phyloP scores from a whole-genome alignment of 2,113 vertebrate genomes.

The Gobiocypris rarus region DNA sequence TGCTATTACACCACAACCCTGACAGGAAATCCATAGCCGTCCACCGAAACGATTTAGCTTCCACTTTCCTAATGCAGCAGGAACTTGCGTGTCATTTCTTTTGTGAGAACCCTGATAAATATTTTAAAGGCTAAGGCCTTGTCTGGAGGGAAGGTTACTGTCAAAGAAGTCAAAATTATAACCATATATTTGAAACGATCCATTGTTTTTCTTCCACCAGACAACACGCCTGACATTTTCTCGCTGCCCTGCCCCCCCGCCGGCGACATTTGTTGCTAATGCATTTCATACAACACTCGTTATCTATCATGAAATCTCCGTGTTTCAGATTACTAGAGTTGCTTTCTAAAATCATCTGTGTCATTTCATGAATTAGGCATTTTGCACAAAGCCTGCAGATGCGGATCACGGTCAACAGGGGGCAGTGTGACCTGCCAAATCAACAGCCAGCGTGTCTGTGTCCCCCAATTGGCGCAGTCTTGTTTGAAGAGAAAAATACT shows the following conservation, averaged over 20 bases:
- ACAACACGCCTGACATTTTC: slow-evolving; percentile 55
- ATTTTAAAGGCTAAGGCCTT: slow-evolving; percentile 53
- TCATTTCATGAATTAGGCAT: slow-evolving; percentile 62
- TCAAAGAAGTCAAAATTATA: slow-evolving; percentile 44
- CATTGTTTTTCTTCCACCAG: slow-evolving; percentile 27
- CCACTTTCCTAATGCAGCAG: slow-evolving; percentile 57
- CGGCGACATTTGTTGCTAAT: slow-evolving; percentile 53
- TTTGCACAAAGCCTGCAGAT: slow-evolving; percentile 49
- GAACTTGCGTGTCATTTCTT: slow-evolving; percentile 48
- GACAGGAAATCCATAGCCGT: slow-evolving; percentile 79
- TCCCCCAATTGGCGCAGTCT: slow-evolving; percentile 73
- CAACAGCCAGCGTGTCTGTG: slow-evolving; percentile 55
- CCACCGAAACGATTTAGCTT: slow-evolving; percentile 70
- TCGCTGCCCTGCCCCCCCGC: slow-evolving; percentile 47
- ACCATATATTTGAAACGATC: slow-evolving; percentile 53
- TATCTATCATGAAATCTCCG: slow-evolving; percentile 51
- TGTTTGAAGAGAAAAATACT: slow-evolving; percentile 67
- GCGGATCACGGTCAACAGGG: slow-evolving; percentile 64
- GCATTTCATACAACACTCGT: slow-evolving; percentile 35
- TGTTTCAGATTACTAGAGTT: slow-evolving; percentile 52
- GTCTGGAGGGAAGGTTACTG: slow-evolving; percentile 42
- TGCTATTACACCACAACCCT: slow-evolving; percentile 69
- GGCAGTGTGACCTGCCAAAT: slow-evolving; percentile 77
- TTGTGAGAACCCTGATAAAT: slow-evolving; percentile 57
- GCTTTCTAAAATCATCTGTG: slow-evolving; percentile 61